Percentiles rank a stretch among this genome's conserved stretches.
Conservation (phyloP, 2,888 invertebrate genomes). For the Aporophyla nigra region DNA sequence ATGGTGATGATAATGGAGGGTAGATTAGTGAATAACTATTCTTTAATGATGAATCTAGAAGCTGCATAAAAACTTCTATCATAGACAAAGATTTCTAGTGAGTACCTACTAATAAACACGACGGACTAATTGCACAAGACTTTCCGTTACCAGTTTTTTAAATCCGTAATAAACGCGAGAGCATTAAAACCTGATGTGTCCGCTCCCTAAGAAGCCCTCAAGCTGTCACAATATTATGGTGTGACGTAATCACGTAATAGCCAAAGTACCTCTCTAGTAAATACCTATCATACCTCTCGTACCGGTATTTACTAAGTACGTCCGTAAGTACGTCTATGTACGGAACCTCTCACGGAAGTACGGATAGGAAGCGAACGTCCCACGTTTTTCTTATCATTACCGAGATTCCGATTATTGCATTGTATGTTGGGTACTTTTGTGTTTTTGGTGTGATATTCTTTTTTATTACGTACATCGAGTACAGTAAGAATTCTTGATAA, state of each 20-base stretch:
- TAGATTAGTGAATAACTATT: not conserved
- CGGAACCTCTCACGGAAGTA: slow-evolving; percentile 70
- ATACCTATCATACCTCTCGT: slow-evolving; percentile 10
- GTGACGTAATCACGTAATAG: slow-evolving; percentile 57
- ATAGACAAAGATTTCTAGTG: too few relatives aligned
- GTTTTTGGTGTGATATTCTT: slow-evolving; percentile 15
- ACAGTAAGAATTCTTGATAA: not conserved
- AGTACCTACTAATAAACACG: not conserved
- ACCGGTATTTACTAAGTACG: slow-evolving; percentile 41
- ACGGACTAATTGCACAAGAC: slow-evolving; percentile 10
- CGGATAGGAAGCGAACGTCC: slow-evolving; percentile 63
- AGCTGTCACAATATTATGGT: slow-evolving; percentile 51
- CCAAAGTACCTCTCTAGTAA: slow-evolving; percentile 41
- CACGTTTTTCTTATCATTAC: slow-evolving; percentile 70
- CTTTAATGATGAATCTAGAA: not conserved
- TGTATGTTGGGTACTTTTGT: slow-evolving; percentile 26
- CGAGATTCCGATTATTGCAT: slow-evolving; percentile 47
- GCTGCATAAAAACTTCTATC: not conserved
- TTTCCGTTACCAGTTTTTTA: slow-evolving; percentile 1
- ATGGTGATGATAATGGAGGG: too few relatives aligned
- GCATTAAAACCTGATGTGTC: slow-evolving; percentile 4
- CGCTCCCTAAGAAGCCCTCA: slow-evolving; percentile 14
- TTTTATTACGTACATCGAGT: not conserved
- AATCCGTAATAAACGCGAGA: slow-evolving; percentile 1
- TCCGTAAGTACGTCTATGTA: slow-evolving; percentile 13